These are phyloP conservation scores for Sphyrna mokarran DNA, from an alignment of 2,113 vertebrate species.

Conservation along the genomic window DNA sequence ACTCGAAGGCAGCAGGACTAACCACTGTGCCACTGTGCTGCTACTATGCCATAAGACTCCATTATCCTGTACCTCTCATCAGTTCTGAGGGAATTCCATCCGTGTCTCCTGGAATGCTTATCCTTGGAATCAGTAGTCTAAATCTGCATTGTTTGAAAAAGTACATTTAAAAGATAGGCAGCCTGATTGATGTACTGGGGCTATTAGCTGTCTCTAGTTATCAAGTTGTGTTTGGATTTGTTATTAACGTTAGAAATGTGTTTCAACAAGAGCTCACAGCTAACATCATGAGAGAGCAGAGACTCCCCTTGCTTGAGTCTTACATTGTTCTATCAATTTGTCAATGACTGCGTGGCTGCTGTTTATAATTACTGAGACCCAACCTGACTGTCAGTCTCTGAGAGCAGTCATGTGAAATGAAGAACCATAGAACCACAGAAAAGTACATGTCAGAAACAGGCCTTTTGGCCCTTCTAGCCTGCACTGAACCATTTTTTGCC, in stretches of 20 bases:
- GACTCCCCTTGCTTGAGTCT: background rate
- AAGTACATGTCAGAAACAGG: no score
- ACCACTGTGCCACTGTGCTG: no score
- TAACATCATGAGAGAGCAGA: background rate
- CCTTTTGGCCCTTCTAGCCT: no score
- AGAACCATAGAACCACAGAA: background rate
- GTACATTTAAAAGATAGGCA: no score
- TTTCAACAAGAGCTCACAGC: background rate
- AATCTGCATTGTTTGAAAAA: background rate
- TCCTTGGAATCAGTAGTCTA: background rate
- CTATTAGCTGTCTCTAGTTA: background rate
- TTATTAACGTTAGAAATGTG: background rate
- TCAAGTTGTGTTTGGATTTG: background rate
- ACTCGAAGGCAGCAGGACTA: no score
- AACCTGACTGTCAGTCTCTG: background rate
- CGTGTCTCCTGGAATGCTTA: background rate
- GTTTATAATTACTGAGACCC: background rate
- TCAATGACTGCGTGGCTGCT: background rate
- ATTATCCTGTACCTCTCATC: background rate
- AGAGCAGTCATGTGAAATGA: background rate
- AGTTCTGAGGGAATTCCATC: background rate
- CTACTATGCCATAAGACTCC: no score
- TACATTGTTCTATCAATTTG: background rate
- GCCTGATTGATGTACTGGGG: background rate
- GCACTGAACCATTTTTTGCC: no score